A percentile compares a stretch with the other conserved stretches of the same genome.
These are phyloP conservation scores for Pelmatolapia mariae DNA, from an alignment of 2,113 vertebrate species.

Conservation along the genomic window DNA sequence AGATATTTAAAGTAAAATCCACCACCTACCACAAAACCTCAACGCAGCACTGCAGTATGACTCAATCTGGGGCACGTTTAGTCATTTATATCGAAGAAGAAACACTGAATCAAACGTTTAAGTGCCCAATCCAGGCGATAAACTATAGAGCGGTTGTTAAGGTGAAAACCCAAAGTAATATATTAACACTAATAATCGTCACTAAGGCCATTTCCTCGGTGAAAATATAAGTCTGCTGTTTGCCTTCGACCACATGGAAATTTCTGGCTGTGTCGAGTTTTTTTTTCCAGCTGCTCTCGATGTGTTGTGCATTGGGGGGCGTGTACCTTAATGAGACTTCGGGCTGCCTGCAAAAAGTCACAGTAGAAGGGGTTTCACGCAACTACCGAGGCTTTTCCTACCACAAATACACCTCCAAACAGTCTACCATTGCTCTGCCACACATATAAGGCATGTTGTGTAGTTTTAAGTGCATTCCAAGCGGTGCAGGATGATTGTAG, in stretches of 20 bases:
- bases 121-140: background rate
- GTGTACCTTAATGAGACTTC: conserved; percentile 57
- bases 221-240: background rate
- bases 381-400: background rate
- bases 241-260: conserved; percentile 4
- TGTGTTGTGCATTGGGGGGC: conserved; percentile 56
- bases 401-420: background rate
- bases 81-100: background rate
- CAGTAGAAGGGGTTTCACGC: background rate
- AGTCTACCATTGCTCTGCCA: fast-evolving
- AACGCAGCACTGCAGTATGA: background rate
- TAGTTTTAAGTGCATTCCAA: background rate
- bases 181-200: background rate
- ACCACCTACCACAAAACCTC: background rate
- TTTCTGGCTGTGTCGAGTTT: conserved; percentile 15
- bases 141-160: background rate
- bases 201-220: fast-evolving
- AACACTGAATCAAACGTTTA: background rate
- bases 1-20: background rate
- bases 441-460: background rate
- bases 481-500: background rate
- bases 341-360: conserved; percentile 26
- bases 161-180: background rate
- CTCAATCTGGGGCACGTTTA: background rate
- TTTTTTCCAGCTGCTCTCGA: conserved; percentile 17